Conservation (phyloP, 2,113 vertebrate species). For the Clinocottus analis region DNA sequence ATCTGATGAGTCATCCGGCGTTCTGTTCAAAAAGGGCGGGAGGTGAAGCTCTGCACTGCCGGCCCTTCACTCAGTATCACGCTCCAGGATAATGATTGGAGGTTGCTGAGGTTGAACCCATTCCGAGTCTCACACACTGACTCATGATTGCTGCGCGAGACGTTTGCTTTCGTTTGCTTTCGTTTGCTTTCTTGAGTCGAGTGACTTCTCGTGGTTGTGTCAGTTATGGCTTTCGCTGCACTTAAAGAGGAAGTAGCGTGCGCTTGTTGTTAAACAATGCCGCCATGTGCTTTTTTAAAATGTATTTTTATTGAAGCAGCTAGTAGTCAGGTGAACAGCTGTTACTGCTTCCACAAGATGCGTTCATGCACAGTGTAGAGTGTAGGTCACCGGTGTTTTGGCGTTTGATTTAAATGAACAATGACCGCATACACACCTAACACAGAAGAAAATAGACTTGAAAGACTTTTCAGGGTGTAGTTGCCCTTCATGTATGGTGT, state of each 20-base stretch:
- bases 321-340: not conserved
- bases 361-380: not conserved
- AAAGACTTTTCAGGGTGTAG: too few relatives aligned
- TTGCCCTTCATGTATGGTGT: not conserved
- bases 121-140: conserved; percentile 13
- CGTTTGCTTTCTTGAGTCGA: too few relatives aligned
- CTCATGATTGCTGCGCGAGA: not conserved
- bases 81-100: conserved; percentile 15
- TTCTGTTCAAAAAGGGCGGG: conserved; percentile 10
- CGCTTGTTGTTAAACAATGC: not conserved
- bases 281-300: not conserved
- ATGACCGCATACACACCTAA: not conserved
- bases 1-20: conserved; percentile 59
- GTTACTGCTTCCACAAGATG: not conserved
- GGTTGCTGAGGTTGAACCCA: not conserved
- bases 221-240: not conserved
- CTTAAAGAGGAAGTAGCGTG: not conserved
- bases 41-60: conserved; percentile 20
- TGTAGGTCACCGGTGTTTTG: not conserved
- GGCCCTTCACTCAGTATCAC: conserved; percentile 27
- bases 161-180: conserved; percentile 11
- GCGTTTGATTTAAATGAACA: not conserved
- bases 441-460: not conserved
- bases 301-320: not conserved
- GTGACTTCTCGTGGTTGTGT: too few relatives aligned